phyloP scores from a whole-genome alignment of 2,888 invertebrate species.

The Cantharis nigra region DNA sequence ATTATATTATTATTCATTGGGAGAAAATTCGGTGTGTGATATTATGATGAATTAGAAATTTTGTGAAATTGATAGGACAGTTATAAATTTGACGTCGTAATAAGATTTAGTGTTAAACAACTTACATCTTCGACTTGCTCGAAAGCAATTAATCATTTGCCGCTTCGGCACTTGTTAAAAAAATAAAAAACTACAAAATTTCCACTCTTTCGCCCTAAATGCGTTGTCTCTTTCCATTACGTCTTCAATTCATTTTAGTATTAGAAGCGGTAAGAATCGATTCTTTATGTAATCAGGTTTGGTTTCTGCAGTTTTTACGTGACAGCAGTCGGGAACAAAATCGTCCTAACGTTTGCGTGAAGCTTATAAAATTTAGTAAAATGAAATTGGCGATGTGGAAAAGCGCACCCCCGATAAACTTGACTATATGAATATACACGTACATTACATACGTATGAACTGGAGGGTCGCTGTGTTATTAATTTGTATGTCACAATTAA shows the following conservation, averaged over 20 bases:
- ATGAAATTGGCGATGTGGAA: slow-evolving; percentile 3
- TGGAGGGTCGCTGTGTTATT: slow-evolving; percentile 17
- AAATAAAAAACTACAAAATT: slow-evolving; percentile 10
- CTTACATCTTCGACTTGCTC: slow-evolving; percentile 14
- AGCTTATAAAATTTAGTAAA: not conserved
- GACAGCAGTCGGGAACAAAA: slow-evolving; percentile 11
- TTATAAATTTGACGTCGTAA: slow-evolving; percentile 9
- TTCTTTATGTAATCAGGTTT: slow-evolving; percentile 25
- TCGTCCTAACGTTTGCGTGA: not conserved
- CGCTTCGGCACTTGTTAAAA: slow-evolving; percentile 7
- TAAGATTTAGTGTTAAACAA: slow-evolving; percentile 18
- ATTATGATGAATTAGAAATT: not conserved
- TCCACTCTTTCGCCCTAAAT: slow-evolving; percentile 6
- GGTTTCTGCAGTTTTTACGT: slow-evolving; percentile 26
- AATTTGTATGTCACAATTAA: slow-evolving; percentile 27
- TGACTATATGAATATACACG: slow-evolving; percentile 1
- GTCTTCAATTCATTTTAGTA: slow-evolving; percentile 24
- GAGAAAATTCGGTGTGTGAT: not conserved
- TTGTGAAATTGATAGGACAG: slow-evolving; percentile 9
- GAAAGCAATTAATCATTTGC: slow-evolving; percentile 20
- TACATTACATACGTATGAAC: not conserved
- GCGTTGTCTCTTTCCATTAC: slow-evolving; percentile 15
- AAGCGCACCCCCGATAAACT: not conserved
- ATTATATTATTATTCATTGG: not conserved
- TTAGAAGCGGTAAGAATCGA: slow-evolving; percentile 24